These are phyloP conservation scores for Calliopum simillimum DNA, from an alignment of 2,888 invertebrate genomes.

Conservation along the genomic window DNA sequence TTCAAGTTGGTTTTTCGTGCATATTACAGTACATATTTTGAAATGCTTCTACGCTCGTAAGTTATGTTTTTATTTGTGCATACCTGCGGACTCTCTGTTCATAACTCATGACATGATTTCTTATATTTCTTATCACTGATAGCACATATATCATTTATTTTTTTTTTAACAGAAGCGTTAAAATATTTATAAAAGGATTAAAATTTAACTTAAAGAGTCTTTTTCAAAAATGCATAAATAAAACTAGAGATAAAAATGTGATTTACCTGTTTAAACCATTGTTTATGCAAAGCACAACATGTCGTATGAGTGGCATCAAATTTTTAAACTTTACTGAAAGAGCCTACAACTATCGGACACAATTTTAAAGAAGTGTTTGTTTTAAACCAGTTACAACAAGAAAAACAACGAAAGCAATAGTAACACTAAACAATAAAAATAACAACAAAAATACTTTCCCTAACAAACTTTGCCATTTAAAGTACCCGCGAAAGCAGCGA, in stretches of 20 bases:
- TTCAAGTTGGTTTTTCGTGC: too few species aligned
- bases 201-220: background rate
- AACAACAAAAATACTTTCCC: conserved; percentile 1
- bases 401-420: background rate
- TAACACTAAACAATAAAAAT: conserved; percentile 4
- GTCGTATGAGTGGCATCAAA: conserved; percentile 20
- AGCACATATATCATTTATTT: too few species aligned
- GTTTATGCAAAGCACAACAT: background rate
- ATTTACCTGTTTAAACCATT: too few species aligned
- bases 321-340: background rate
- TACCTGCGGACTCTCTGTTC: too few species aligned
- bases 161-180: too few species aligned
- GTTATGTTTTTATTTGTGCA: too few species aligned
- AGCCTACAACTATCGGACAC: conserved; percentile 4
- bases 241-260: too few species aligned
- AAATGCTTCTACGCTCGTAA: conserved; percentile 1
- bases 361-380: background rate
- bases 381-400: background rate
- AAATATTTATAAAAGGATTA: too few species aligned
- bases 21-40: too few species aligned
- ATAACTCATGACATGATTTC: too few species aligned
- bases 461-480: conserved; percentile 29
- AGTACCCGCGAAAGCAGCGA: conserved; percentile 52
- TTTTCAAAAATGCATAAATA: background rate
- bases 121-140: too few species aligned